Percentiles rank a stretch among this genome's conserved stretches.
Evolutionary conservation across 2,888 invertebrate genomes (phyloP).

Genomic region (Imbricaverruca yamaguchii): DNA sequence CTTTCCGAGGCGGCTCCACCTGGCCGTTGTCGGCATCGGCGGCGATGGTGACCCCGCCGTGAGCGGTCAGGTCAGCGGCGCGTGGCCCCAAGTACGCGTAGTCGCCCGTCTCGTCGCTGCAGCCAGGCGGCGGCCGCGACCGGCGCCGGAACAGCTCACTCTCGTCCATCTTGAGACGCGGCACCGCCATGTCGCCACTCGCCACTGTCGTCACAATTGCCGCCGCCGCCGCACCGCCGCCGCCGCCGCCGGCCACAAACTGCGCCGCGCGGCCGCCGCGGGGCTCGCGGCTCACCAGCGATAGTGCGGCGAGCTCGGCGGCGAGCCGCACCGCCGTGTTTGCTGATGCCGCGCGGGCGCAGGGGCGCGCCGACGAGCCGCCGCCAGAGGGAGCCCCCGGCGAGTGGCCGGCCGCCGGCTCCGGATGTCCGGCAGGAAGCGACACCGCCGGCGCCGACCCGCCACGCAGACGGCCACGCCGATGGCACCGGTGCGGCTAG

Average conservation of each 20-base stretch:
- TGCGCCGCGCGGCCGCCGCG: not conserved
- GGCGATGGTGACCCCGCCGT: not conserved
- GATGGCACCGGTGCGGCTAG: too few relatives aligned
- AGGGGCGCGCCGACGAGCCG: too few relatives aligned
- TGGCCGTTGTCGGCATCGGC: not conserved
- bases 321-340: too few relatives aligned
- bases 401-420: too few relatives aligned
- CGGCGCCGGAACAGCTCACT: constrained; percentile 8
- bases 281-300: not conserved
- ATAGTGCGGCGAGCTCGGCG: too few relatives aligned
- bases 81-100: not conserved
- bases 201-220: not conserved
- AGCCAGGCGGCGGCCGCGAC: not conserved
- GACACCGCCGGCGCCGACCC: too few relatives aligned
- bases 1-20: too few relatives aligned
- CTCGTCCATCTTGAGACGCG: not conserved
- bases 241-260: not conserved
- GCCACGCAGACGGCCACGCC: too few relatives aligned
- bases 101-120: not conserved
- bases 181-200: not conserved
- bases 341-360: too few relatives aligned
- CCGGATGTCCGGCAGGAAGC: too few relatives aligned
- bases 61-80: not conserved
- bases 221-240: not conserved
- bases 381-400: too few relatives aligned